Base-by-base conservation (phyloP, 92 coral and sea anemone genomes). In the Epizoanthus stellaris region DNA sequence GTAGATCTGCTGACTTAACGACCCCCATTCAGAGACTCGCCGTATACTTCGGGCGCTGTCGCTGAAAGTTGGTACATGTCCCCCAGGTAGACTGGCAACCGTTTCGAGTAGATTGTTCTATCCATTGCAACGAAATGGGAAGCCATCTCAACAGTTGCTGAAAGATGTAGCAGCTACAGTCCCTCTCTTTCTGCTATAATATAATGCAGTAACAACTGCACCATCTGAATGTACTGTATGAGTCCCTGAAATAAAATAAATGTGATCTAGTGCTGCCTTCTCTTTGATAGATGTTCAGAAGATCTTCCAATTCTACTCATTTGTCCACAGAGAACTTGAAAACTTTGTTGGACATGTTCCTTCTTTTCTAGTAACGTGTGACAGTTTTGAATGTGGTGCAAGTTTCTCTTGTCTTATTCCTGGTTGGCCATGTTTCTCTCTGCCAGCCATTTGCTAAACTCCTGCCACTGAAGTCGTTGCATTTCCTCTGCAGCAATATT, bases 101-200 rank as follows among this genome's bases (percentile, higher is more conserved):
- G 60, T 60, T 56, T 19, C 25, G 85, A 57, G n/a, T 65, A 80
- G 54, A 57, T 80, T 52, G 67, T 21, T 36, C 73, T 62, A 30
- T 65, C 85, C 85, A 86, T 79, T 47, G 89, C 70, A 69, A 63
- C 77, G 80, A 86, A 79, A 57, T 86, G 85, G 54, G 86, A 85
- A 36, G 82, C n/a, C 89, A 86, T 86, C 58, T 38, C 43, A 61
- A 80, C 70, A 19, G 70, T 30, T 43, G 89, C 73, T 23, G 25
- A 20, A 85, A 79, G 54, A 86, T 72, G 61, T 79, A 73, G 3
- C 52, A 62, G 73, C 68, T 70, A 85, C 89, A 86, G 68, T 79
- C 79, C 13, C 88, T 75, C 81, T 70, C 89, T 70, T 60, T 85
- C 89, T 40, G 86, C 89, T 75, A 23, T 84, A 17, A 84, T 88